Evolutionary conservation across 2,797 vertebrate species (phyloP).

Genomic region (Chiroxiphia lanceolata): DNA sequence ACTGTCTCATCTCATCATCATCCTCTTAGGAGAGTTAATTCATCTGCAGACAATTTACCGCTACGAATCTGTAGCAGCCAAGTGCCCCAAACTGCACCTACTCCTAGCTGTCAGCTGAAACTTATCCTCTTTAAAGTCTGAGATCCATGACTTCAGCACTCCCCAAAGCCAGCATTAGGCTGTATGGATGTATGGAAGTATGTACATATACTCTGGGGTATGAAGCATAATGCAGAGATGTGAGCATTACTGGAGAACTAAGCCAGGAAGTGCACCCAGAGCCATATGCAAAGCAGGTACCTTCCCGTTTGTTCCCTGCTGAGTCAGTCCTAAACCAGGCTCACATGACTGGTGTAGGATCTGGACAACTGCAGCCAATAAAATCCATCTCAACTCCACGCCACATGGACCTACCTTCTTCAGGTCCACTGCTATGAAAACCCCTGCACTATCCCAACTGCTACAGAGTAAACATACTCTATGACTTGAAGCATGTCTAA

Average conservation of each 20-base stretch:
- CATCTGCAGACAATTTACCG: background rate
- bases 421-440: background rate
- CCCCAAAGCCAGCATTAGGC: background rate
- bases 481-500: background rate
- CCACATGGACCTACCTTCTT: background rate
- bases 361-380: background rate
- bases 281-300: background rate
- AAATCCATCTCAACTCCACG: background rate
- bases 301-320: background rate
- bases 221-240: background rate
- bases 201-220: background rate
- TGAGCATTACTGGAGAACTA: background rate
- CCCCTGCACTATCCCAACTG: background rate
- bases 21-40: background rate
- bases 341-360: rapidly evolving
- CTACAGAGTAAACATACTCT: background rate
- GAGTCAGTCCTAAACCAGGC: background rate
- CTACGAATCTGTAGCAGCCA: background rate
- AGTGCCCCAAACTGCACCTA: background rate
- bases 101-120: background rate
- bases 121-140: background rate
- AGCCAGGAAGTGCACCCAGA: background rate
- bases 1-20: background rate
- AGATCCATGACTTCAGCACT: background rate
- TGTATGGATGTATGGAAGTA: background rate